A percentile compares a stretch with the other conserved stretches of the same genome.
Evolutionary conservation across 2,797 vertebrate species (phyloP).

Genomic region (Melanotaenia nigrans): DNA sequence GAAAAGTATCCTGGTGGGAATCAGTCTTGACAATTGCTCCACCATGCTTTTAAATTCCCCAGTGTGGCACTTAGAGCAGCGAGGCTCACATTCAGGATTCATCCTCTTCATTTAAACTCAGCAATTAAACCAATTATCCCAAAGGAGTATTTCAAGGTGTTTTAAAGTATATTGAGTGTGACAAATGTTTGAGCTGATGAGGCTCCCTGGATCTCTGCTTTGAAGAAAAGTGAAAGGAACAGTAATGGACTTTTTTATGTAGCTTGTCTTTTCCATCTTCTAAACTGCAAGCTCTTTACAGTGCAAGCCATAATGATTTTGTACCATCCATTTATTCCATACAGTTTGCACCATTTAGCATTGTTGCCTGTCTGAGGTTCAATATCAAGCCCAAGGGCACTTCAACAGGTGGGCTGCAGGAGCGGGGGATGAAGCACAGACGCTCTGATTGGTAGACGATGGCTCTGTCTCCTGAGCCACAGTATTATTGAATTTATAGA

Average conservation of each 20-base stretch:
- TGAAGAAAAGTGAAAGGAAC: constrained; percentile 8
- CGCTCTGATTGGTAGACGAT: neutral
- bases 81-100: constrained; percentile 23
- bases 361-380: neutral
- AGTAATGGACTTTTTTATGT: neutral
- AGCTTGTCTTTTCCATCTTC: neutral
- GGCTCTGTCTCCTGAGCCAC: neutral
- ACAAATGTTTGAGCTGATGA: constrained; percentile 51
- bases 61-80: constrained; percentile 31
- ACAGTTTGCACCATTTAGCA: neutral
- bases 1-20: constrained; percentile 44
- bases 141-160: constrained; percentile 57
- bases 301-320: neutral
- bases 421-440: neutral
- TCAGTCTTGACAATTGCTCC: constrained; percentile 28
- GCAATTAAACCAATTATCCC: constrained; percentile 65
- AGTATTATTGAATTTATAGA: constrained; percentile 2
- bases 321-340: neutral
- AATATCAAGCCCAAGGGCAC: neutral
- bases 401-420: neutral
- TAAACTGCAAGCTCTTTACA: neutral
- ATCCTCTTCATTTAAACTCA: constrained; percentile 29
- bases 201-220: constrained; percentile 17
- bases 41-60: constrained; percentile 33
- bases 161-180: constrained; percentile 59